These are phyloP conservation scores for Pristiophorus japonicus DNA, from an alignment of 2,113 vertebrate species.

Conservation along the genomic window DNA sequence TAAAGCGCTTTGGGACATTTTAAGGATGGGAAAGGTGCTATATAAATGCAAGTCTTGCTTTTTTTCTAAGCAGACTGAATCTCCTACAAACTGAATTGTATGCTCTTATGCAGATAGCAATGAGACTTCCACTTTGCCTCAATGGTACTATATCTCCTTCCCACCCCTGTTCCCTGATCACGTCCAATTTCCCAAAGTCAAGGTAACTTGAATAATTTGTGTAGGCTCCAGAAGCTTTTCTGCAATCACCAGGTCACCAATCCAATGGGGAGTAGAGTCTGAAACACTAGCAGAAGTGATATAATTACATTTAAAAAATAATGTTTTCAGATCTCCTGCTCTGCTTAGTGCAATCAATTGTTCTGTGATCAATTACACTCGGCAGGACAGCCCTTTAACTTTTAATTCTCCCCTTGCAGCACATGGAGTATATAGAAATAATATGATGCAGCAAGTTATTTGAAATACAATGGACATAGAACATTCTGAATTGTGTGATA, in stretches of 20 bases:
- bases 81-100: not conserved
- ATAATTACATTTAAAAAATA: not conserved
- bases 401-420: not conserved
- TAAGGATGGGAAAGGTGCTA: not conserved
- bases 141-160: not conserved
- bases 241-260: too few relatives aligned
- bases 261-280: not conserved
- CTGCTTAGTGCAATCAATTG: not conserved
- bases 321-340: not conserved
- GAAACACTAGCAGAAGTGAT: not conserved
- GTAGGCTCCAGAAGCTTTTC: not conserved
- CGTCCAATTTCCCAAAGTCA: not conserved
- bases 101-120: not conserved
- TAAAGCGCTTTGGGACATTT: not conserved
- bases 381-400: not conserved
- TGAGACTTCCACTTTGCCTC: too few relatives aligned
- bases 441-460: not conserved
- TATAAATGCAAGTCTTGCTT: not conserved
- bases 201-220: not conserved
- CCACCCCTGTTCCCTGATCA: too few relatives aligned
- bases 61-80: not conserved
- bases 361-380: not conserved
- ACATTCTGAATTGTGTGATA: not conserved
- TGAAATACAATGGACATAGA: not conserved
- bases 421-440: not conserved